These are phyloP conservation scores for Tethya wilhelma DNA, from an alignment of 37 sponge, comb jelly and placozoan genomes.

Conservation along the genomic window DNA sequence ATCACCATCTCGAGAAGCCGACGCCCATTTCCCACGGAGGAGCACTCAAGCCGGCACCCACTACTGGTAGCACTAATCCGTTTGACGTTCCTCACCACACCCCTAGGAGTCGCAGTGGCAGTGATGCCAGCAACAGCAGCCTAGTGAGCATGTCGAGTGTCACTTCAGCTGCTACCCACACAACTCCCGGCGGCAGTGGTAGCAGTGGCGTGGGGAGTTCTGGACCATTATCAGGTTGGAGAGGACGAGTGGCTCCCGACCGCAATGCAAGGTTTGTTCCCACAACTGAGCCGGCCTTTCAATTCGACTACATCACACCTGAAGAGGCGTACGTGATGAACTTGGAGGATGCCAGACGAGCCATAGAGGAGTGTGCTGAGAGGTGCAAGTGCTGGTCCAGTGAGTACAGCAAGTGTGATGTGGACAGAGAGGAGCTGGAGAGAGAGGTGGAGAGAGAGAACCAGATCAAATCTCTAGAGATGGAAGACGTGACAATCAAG, in stretches of 20 bases:
- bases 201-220: too few relatives aligned
- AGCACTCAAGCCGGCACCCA: not conserved
- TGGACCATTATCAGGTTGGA: too few relatives aligned
- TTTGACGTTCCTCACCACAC: conserved; percentile 21
- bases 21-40: not conserved
- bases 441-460: not conserved
- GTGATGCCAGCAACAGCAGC: conserved; percentile 47
- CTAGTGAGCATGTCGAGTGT: conserved; percentile 45
- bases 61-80: conserved; percentile 11
- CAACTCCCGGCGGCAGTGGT: too few relatives aligned
- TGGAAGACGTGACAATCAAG: conserved; percentile 40
- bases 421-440: conserved; percentile 14
- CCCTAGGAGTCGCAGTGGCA: conserved; percentile 44
- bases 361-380: conserved; percentile 47
- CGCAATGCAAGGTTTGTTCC: not conserved
- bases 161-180: not conserved
- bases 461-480: conserved; percentile 28
- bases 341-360: conserved; percentile 37
- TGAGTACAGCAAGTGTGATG: conserved; percentile 37
- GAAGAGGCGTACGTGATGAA: conserved; percentile 52
- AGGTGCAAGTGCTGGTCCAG: conserved; percentile 75
- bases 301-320: conserved; percentile 42
- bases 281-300: not conserved
- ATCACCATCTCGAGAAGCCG: not conserved
- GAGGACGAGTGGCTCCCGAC: not conserved